These are phyloP conservation scores for Caenorhabditis sinica DNA, from an alignment of 2,888 invertebrate species.

Conservation along the genomic window DNA sequence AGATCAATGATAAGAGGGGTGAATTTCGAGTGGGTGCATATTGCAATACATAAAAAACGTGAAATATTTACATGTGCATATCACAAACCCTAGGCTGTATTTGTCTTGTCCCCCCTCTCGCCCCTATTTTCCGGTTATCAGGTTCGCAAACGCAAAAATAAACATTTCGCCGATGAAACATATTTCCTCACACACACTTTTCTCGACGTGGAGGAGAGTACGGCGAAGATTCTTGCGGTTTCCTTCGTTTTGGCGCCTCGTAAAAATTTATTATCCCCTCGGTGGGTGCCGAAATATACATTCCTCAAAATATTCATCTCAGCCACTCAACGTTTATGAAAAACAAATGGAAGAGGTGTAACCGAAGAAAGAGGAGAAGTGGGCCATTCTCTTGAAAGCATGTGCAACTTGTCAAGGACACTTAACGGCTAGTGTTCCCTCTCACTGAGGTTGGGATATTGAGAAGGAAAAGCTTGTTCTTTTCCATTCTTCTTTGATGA, in stretches of 20 bases:
- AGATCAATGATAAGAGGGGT: slow-evolving; percentile 6
- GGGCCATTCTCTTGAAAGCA: slow-evolving; percentile 28
- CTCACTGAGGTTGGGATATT: neutral
- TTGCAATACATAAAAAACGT: slow-evolving; percentile 29
- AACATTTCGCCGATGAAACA: slow-evolving; percentile 45
- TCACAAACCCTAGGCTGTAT: slow-evolving; percentile 30
- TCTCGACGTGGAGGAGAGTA: slow-evolving; percentile 9
- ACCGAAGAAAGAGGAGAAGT: slow-evolving; percentile 1
- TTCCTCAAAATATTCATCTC: slow-evolving; percentile 40
- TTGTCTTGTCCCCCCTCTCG: slow-evolving; percentile 28
- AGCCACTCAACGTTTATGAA: slow-evolving; percentile 47
- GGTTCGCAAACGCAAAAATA: slow-evolving; percentile 56
- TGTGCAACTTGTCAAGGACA: slow-evolving; percentile 64
- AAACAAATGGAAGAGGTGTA: slow-evolving; percentile 27
- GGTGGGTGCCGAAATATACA: slow-evolving; percentile 44
- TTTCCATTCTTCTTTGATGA: slow-evolving; percentile 13
- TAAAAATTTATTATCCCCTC: slow-evolving; percentile 59
- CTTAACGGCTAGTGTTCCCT: slow-evolving; percentile 53
- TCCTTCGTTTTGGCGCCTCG: slow-evolving; percentile 41
- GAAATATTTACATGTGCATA: slow-evolving; percentile 49
- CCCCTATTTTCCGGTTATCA: slow-evolving; percentile 43
- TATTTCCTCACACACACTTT: slow-evolving; percentile 22
- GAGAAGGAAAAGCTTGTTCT: slow-evolving; percentile 46
- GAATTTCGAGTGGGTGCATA: neutral
- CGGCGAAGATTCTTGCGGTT: slow-evolving; percentile 32